Base-by-base conservation (phyloP, 23 tunicate genomes). In the Oikopleura dioica region DNA sequence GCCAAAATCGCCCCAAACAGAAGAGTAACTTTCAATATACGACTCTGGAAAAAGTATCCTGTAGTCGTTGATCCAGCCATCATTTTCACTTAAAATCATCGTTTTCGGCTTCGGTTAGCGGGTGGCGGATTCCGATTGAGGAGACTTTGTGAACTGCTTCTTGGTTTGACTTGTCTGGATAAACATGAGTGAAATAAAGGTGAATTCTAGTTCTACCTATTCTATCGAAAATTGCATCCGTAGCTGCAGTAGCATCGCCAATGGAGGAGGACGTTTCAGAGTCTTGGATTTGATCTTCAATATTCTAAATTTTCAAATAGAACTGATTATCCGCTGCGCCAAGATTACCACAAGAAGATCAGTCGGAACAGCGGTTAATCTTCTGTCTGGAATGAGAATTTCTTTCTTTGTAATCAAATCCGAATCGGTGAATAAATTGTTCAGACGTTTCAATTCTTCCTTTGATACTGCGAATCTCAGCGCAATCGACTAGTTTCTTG, bases 61-160 rank as follows among this genome's bases (percentile, higher is more conserved):
- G n/a, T n/a, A n/a, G n/a, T n/a, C n/a, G n/a, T n/a, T n/a, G n/a
- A n/a, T n/a, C n/a, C n/a, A n/a, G n/a, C n/a, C n/a, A n/a, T n/a
- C n/a, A n/a, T n/a, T n/a, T n/a, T n/a, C n/a, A n/a, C n/a, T n/a
- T n/a, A n/a, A n/a, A n/a, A n/a, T n/a, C n/a, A n/a, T n/a, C n/a
- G n/a, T n/a, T n/a, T n/a, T 63, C 72, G 2, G 29, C 72, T 2
- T 63, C 5, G 32, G 72, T 63, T 28, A 31, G 72, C 33, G 29
- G 33, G 33, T 63, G 72, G 5, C 72, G 72, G 26, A 12, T 63
- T 44, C 32, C 72, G 72, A 63, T 63, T 63, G 72, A 63, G 29
- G 72, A 63, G 5, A 63, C 72, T 31, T 63, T 63, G 26, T 63
- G 72, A 63, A 63, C 33, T 21, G 72, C 72, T 28, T 63, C 72